Evolutionary conservation across 2,888 invertebrate species (phyloP).

Genomic region (Lepas anatifera): DNA sequence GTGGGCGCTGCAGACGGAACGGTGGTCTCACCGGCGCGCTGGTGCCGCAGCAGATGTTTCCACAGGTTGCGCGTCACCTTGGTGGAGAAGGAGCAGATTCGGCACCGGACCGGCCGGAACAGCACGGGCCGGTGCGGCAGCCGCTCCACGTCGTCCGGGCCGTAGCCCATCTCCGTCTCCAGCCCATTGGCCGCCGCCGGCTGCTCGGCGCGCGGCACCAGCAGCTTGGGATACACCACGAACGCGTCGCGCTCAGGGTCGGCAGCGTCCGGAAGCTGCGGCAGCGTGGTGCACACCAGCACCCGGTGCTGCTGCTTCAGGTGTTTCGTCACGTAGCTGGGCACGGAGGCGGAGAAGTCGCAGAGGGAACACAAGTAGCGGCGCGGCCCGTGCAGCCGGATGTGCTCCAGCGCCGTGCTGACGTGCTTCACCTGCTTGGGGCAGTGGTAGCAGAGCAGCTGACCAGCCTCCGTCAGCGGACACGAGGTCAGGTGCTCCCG

Average conservation of each 20-base stretch:
- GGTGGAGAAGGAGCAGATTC: conserved; percentile 52
- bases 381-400: conserved; percentile 46
- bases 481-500: conserved; percentile 34
- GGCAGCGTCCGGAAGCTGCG: conserved; percentile 38
- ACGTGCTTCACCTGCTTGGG: conserved; percentile 36
- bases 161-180: conserved; percentile 8
- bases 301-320: conserved; percentile 42
- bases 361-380: conserved; percentile 49
- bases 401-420: conserved; percentile 42
- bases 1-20: conserved; percentile 53
- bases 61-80: conserved; percentile 53
- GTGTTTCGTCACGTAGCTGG: conserved; percentile 36
- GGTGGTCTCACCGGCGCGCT: background rate
- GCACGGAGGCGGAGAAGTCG: conserved; percentile 32
- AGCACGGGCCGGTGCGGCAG: conserved; percentile 26
- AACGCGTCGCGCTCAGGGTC: conserved; percentile 40
- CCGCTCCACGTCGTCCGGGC: conserved; percentile 20
- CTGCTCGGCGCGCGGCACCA: conserved; percentile 29
- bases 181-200: conserved; percentile 5
- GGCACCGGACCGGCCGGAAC: conserved; percentile 37
- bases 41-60: conserved; percentile 51
- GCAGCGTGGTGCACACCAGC: conserved; percentile 33
- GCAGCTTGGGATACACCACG: conserved; percentile 31
- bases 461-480: conserved; percentile 21
- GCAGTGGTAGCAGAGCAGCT: conserved; percentile 43